A percentile compares a stretch with the other conserved stretches of the same genome.
Evolutionary conservation across 2,113 vertebrate species (phyloP).

Genomic region (Brienomyrus longianalis): DNA sequence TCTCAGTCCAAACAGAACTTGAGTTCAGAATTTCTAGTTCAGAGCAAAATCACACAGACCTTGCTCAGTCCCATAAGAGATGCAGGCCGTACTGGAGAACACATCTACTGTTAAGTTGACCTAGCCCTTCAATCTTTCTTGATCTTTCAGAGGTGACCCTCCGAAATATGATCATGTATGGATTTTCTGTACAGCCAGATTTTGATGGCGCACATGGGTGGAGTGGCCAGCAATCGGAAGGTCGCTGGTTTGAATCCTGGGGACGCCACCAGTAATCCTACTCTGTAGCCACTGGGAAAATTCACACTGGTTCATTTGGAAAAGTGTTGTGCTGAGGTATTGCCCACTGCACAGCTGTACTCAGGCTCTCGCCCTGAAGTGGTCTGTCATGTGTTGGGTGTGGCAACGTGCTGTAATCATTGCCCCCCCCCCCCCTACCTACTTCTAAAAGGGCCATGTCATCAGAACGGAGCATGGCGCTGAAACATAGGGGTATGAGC

Average conservation of each 20-base stretch:
- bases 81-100: neutral
- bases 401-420: no score
- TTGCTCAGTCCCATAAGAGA: neutral
- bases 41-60: neutral
- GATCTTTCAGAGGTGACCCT: neutral
- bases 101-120: neutral
- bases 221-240: no score
- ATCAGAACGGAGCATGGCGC: neutral
- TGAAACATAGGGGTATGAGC: neutral
- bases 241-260: no score
- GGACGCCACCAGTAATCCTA: no score
- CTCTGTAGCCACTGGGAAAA: no score
- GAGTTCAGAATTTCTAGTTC: neutral
- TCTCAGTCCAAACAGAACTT: neutral
- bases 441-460: neutral
- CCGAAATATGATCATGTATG: neutral
- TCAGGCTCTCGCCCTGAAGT: no score
- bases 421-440: no score
- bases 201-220: neutral
- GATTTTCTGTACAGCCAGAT: neutral
- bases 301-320: no score
- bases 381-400: no score
- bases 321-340: no score
- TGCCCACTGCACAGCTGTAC: no score
- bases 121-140: neutral